phyloP scores from a whole-genome alignment of 2,113 vertebrate genomes.

The Menidia beryllina region DNA sequence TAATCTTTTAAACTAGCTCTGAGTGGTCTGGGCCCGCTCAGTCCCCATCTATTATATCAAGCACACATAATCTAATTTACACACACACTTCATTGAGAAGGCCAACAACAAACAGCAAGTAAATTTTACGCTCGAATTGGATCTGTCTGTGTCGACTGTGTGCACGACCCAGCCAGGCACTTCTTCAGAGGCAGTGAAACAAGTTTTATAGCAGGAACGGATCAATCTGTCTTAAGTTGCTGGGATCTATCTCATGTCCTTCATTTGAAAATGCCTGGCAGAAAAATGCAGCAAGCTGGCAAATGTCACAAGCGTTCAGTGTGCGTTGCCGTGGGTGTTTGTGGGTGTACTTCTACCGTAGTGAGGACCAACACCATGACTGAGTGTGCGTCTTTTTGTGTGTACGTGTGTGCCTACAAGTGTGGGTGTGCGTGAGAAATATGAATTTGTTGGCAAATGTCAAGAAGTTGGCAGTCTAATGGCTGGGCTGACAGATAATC shows the following conservation, averaged over 20 bases:
- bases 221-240: conserved; percentile 78
- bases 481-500: conserved; percentile 75
- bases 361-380: conserved; percentile 51
- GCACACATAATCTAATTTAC: conserved; percentile 67
- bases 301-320: conserved; percentile 77
- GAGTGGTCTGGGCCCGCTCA: conserved; percentile 35
- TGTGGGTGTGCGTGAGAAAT: conserved; percentile 68
- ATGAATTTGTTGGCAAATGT: conserved; percentile 81
- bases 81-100: conserved; percentile 46
- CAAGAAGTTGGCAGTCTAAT: conserved; percentile 80
- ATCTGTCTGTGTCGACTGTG: conserved; percentile 64
- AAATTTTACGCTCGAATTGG: conserved; percentile 72
- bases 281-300: conserved; percentile 67
- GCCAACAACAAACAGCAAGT: conserved; percentile 65
- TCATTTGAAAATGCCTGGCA: conserved; percentile 70
- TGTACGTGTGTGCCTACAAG: conserved; percentile 10
- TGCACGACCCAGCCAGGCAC: conserved; percentile 34
- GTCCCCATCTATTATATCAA: conserved; percentile 59
- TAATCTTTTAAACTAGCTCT: conserved; percentile 70
- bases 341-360: conserved; percentile 46
- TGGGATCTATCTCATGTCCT: conserved; percentile 72
- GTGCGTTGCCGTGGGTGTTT: conserved; percentile 49
- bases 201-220: conserved; percentile 70
- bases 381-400: conserved; percentile 40
- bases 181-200: conserved; percentile 54